These are phyloP conservation scores for Platichthys stellatus DNA, from an alignment of 2,113 vertebrate species.

Conservation along the genomic window DNA sequence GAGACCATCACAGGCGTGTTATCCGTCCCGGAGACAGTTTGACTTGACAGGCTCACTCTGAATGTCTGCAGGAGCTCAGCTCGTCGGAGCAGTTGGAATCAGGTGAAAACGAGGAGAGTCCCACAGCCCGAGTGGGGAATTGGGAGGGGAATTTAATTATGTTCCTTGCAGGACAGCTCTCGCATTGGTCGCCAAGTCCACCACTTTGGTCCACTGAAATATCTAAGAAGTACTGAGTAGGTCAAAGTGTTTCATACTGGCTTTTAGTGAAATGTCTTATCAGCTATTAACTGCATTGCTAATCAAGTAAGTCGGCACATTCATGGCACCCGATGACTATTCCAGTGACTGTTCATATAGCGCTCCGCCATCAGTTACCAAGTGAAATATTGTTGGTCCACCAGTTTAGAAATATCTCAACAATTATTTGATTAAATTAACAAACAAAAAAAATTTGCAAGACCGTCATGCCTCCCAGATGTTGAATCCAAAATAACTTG, in stretches of 20 bases:
- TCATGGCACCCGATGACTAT: no score
- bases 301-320: not conserved
- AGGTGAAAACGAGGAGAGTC: slow-evolving; percentile 33
- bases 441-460: not conserved
- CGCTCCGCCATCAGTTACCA: not conserved
- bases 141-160: slow-evolving; percentile 2
- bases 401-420: not conserved
- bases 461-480: no score
- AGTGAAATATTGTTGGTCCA: no score
- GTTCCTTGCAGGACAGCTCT: not conserved
- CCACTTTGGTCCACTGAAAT: no score
- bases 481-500: no score
- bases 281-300: not conserved
- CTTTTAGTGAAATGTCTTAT: not conserved
- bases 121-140: not conserved
- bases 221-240: no score
- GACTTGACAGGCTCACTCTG: slow-evolving; percentile 53
- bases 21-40: slow-evolving; percentile 55
- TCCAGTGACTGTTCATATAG: no score
- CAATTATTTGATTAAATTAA: not conserved
- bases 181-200: not conserved
- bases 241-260: no score
- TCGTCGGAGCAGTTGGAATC: slow-evolving; percentile 31
- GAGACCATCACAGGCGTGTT: slow-evolving; percentile 43
- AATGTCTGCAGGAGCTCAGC: slow-evolving; percentile 49